Evolutionary conservation across 2,797 vertebrate species (phyloP), one percentile per base, ranked within the genome.

Genomic region (Acrocephalus scirpaceus): DNA sequence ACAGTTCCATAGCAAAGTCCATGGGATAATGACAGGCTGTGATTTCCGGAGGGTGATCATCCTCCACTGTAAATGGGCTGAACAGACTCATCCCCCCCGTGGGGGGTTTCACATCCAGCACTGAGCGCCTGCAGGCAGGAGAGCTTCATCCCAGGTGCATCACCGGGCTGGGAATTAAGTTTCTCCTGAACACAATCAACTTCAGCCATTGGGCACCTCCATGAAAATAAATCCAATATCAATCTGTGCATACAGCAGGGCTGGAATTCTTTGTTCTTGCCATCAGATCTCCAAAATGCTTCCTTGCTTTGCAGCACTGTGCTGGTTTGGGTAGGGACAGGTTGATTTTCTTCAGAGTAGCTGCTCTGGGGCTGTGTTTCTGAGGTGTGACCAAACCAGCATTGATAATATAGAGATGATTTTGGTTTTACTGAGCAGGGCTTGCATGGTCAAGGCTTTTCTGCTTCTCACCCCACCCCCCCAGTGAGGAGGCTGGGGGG

Each of bases 11-110:
- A 18, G 92, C 82, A 14, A 91, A 84, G 72, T 60, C 89, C 89
- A 53, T 0, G 62, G 58, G 82, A 69, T 93, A 93, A 93, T 94
- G 78, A 88, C 58, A 56, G 87, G 93, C 76, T 94, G 62, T 17
- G 75, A 58, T 86, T 91, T 93, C 82, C 36, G 5, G 74, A 88
- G 57, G 71, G 77, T 16, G 71, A 76, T 67, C 80, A 20, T 66
- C 53, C 61, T 48, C 44, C 14, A 1, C 72, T 16, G 36, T 11
- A 25, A 71, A 56, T n/a, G 76, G 40, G 40, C 44, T 75, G 40
- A 40, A 60, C 3, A 42, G 6, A 4, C 27, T 87, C 29, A 21
- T 53, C 22, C 5, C 22, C 5, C 12, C 70, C 22, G 0, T 8
- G 7, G 22, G n/a, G 64, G 58, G 11, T 12, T 94, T 75, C 51